Evolutionary conservation across 2,797 vertebrate species (phyloP).

Genomic region (Pachyuromys duprasi): DNA sequence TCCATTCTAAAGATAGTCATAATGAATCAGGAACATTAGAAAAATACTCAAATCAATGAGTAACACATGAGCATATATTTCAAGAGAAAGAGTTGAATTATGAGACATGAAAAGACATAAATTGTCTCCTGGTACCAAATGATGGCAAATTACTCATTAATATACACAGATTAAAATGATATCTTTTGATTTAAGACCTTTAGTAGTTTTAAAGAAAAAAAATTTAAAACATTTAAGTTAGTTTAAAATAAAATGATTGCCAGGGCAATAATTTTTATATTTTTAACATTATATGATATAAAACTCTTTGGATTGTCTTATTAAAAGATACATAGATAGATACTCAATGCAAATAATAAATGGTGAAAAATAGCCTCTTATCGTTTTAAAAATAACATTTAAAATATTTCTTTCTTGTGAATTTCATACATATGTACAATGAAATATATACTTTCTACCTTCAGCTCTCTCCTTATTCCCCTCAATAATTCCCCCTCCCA

Average conservation of each 20-base stretch:
- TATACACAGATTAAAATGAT: conserved; percentile 23
- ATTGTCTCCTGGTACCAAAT: background rate
- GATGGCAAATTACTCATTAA: background rate
- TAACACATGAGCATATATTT: background rate
- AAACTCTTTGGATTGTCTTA: background rate
- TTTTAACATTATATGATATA: background rate
- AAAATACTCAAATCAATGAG: background rate
- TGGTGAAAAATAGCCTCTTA: background rate
- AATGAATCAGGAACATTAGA: background rate
- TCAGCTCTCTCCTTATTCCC: background rate
- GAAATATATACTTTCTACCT: background rate
- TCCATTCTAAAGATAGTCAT: background rate
- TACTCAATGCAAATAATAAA: background rate
- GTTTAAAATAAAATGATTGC: background rate
- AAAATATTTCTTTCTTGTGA: background rate
- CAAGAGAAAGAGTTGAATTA: background rate
- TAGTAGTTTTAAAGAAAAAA: background rate
- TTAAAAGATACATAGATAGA: background rate
- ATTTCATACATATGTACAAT: background rate
- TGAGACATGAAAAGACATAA: background rate
- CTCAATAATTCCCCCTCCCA: background rate
- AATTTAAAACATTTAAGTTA: background rate
- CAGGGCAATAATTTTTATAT: conserved; percentile 1
- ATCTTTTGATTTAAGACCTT: background rate
- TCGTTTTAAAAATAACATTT: background rate